phyloP scores from a whole-genome alignment of 2,888 invertebrate genomes.

The Steinernema scapterisci region DNA sequence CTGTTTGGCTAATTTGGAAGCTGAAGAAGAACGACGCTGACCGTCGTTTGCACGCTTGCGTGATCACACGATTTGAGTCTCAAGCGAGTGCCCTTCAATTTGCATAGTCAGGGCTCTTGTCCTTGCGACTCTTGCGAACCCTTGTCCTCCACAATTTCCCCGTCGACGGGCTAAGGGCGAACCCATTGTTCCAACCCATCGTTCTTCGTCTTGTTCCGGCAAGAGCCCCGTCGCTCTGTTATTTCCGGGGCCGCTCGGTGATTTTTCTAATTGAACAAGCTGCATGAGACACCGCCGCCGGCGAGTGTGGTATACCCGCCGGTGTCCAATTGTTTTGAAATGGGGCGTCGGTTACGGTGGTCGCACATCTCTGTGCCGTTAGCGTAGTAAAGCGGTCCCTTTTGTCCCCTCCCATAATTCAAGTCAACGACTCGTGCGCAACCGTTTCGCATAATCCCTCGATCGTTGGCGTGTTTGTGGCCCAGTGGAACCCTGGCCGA shows the following conservation, averaged over 20 bases:
- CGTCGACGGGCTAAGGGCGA: no score
- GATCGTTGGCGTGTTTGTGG: conserved; percentile 69
- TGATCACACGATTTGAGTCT: conserved; percentile 19
- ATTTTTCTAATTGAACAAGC: conserved; percentile 1
- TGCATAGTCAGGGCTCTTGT: neutral
- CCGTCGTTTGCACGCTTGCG: conserved; percentile 27
- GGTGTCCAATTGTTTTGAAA: conserved; percentile 8
- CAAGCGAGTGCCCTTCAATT: conserved; percentile 13
- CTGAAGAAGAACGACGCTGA: neutral
- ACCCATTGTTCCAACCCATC: no score
- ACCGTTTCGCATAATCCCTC: conserved; percentile 71
- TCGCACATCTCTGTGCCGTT: neutral
- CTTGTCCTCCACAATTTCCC: neutral
- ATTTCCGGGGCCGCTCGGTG: conserved; percentile 22
- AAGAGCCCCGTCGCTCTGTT: neutral
- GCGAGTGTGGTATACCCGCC: neutral
- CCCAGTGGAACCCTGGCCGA: neutral
- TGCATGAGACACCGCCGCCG: neutral
- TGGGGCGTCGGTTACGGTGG: conserved; percentile 25
- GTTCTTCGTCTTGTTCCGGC: neutral
- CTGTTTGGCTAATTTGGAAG: conserved; percentile 22
- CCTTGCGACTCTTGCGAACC: neutral
- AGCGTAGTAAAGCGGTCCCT: conserved; percentile 22
- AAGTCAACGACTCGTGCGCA: conserved; percentile 28
- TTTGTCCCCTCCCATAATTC: conserved; percentile 24